Evolutionary conservation across 1,140 invertebrate genomes (phyloP), one percentile per base, ranked within the genome.

Genomic region (Lepidostoma basale): DNA sequence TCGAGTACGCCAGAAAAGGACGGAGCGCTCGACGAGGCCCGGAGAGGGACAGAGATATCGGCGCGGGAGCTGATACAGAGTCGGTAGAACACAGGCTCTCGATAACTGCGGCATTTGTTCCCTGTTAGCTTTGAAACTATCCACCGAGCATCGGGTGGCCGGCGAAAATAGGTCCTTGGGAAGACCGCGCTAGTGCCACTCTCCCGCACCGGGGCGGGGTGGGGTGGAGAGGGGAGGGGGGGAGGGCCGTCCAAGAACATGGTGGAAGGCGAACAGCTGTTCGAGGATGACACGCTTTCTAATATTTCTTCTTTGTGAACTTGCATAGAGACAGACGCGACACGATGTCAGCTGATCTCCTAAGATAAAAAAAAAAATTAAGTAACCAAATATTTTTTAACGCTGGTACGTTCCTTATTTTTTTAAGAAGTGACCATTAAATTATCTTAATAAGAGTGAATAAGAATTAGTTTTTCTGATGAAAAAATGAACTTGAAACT

Each of bases 1-100:
- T 82, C 80, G 79, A 80, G 80, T 80, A 79, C 77, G 81, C 77
- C 79, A 77, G 80, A 83, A 77, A 76, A 79, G 79, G 82, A 82
- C 75, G 75, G 39, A 26, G 10, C 74, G 70, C 75, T 74, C 69
- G 56, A n/a, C 9, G 62, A 60, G 45, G 28, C 62, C 71, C 70
- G 22, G 70, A 60, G 80, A 68, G 76, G 64, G 74, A 82, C 74
- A 70, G 77, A 74, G 81, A 82, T 40, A 75, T 74, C 67, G 70
- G 26, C 20, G 33, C 56, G 56, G 62, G 54, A 63, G 66, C 64
- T 49, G 69, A 71, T 67, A 67, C 47, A 47, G 62, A 69, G 42
- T 60, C 59, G 58, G 64, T 54, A 59, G 39, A 39, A 28, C 60
- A 25, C 39, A 14, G 42, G 52, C 62, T 69, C 68, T 69, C 66